Evolutionary conservation across 2,888 invertebrate genomes (phyloP), one percentile per base, ranked within the genome.

Genomic region (Penaeus monodon): DNA sequence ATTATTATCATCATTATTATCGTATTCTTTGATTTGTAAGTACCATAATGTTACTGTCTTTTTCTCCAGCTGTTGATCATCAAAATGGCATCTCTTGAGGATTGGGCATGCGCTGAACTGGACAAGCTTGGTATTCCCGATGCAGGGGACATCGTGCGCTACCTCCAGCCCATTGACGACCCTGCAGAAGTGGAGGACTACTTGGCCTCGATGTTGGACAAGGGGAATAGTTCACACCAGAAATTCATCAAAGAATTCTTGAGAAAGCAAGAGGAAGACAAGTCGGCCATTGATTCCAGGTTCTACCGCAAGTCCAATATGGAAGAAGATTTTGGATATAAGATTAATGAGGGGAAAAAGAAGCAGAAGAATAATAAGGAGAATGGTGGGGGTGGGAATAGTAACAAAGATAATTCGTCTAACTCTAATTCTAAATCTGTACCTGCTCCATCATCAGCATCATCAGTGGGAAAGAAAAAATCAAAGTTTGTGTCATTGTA

Each of bases 131-230:
- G 89, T 17, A 70, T 89, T 10, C 86, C 81, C 14, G 89, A 89
- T 33, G 81, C 86, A n/a, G 65, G 77, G 7, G 84, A 74, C 8
- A 89, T 89, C 76, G 78, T 89, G 7, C 86, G 70, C 17, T 89
- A 89, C 81, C 84, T 89, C 12, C 84, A 86, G 63, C 89, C 89
- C n/a, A 80, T 86, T 7, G 89, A 89, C 17, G 84, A 86, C 70
- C 81, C 86, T 10, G 77, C 27, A 22, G 89, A 89, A 74, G 89
- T 89, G 10, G 81, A 84, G 79, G 84, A 81, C 8, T 89, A 86
- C 70, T 33, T 89, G 44, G 73, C 49, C 22, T 86, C 89, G 14
- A 81, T 89, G 86, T 73, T 89, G 33, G 86, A 89, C 49, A 57
- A 57, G 3, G n/a, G 33, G 57, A 24, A 89, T 20, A n/a, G 74